A percentile compares a stretch with the other conserved stretches of the same genome.
Conservation (phyloP, 2,888 invertebrate genomes). For the Hirtodrosophila duncani region DNA sequence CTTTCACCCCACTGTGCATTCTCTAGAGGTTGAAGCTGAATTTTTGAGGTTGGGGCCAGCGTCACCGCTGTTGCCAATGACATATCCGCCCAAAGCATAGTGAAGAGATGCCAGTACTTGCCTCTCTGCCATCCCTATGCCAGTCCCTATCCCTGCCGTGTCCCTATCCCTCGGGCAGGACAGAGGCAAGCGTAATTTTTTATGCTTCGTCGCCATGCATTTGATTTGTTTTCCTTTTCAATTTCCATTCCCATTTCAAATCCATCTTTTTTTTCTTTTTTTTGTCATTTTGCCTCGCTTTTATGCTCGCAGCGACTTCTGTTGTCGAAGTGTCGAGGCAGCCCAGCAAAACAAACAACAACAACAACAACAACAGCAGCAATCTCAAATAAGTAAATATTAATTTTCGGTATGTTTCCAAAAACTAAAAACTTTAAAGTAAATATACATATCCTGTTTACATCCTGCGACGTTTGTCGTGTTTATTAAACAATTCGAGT, state of each 20-base stretch:
- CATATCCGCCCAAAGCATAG: constrained; percentile 41
- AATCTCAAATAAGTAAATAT: constrained; percentile 30
- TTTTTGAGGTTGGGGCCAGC: not conserved
- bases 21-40: too few relatives aligned
- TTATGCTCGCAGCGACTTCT: too few relatives aligned
- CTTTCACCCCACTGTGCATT: too few relatives aligned
- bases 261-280: constrained; percentile 13
- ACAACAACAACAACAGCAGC: too few relatives aligned
- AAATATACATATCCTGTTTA: too few relatives aligned
- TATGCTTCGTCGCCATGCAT: constrained; percentile 51
- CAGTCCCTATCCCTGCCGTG: not conserved
- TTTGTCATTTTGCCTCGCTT: constrained; percentile 6
- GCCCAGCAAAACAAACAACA: not conserved
- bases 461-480: too few relatives aligned
- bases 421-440: too few relatives aligned
- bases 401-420: too few relatives aligned
- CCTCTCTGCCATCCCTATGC: not conserved
- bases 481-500: too few relatives aligned
- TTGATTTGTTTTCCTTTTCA: constrained; percentile 48
- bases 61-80: constrained; percentile 48
- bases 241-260: constrained; percentile 31
- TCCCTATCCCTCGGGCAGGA: constrained; percentile 25
- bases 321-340: constrained; percentile 24
- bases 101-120: constrained; percentile 3
- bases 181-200: constrained; percentile 53